A percentile compares a stretch with the other conserved stretches of the same genome.
Evolutionary conservation across 2,888 invertebrate genomes (phyloP).

Genomic region (Ochlodes sylvanus): DNA sequence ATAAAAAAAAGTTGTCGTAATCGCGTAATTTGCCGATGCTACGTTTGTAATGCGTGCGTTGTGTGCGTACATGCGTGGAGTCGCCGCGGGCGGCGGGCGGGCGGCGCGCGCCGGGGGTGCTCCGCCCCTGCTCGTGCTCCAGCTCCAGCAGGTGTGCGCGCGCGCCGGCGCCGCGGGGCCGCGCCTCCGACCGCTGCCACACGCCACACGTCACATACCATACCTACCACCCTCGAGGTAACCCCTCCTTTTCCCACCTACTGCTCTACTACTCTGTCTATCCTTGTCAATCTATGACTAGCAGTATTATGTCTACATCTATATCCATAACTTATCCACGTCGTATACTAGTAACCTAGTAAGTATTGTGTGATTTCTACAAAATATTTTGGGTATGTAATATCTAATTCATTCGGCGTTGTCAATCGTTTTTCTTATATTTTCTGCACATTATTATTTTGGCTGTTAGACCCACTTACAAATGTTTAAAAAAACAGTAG

Average conservation of each 20-base stretch:
- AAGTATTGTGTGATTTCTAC: too few species aligned
- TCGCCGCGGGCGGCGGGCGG: conserved; percentile 46
- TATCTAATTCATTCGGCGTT: too few species aligned
- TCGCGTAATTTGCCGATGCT: conserved; percentile 14
- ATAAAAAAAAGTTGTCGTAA: not conserved
- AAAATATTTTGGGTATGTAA: too few species aligned
- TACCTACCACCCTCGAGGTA: conserved; percentile 40
- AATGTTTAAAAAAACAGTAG: too few species aligned
- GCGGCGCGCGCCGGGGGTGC: conserved; percentile 76
- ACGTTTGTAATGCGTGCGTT: conserved; percentile 11
- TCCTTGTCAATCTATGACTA: not conserved
- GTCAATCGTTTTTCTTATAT: too few species aligned
- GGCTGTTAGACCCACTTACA: too few species aligned
- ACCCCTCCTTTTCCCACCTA: conserved; percentile 3
- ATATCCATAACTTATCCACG: too few species aligned
- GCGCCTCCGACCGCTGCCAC: conserved; percentile 44
- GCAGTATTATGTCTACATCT: too few species aligned
- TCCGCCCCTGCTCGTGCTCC: conserved; percentile 80
- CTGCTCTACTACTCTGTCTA: not conserved
- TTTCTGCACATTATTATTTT: too few species aligned
- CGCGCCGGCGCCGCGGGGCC: conserved; percentile 55
- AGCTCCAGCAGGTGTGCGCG: conserved; percentile 79
- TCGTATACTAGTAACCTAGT: too few species aligned
- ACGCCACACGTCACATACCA: conserved; percentile 49
- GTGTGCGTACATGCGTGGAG: conserved; percentile 55